These are phyloP conservation scores for Micoletzkya japonica DNA, from an alignment of 2,888 invertebrate genomes.

Conservation along the genomic window DNA sequence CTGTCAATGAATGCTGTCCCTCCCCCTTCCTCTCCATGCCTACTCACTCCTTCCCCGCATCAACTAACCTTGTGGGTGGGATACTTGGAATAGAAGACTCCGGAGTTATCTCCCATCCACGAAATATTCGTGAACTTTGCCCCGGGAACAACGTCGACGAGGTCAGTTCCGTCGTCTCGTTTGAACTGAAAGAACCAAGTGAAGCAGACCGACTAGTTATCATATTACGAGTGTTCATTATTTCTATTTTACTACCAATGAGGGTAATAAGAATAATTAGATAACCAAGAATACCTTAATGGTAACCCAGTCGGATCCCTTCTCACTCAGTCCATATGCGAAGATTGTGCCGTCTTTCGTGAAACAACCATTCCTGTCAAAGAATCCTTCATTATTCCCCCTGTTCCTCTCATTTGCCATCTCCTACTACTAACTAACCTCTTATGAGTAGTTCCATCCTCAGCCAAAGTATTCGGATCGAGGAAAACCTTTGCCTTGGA, in stretches of 20 bases:
- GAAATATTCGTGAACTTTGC: conserved; percentile 88
- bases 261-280: not conserved
- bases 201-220: not conserved
- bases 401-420: not conserved
- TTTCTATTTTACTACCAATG: not conserved
- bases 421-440: conserved; percentile 63
- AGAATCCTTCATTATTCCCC: not conserved
- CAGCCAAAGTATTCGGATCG: conserved; percentile 89
- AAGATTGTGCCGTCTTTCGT: conserved; percentile 86
- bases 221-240: too few species aligned
- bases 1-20: conserved; percentile 12
- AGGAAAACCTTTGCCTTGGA: conserved; percentile 79
- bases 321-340: conserved; percentile 87
- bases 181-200: conserved; percentile 30
- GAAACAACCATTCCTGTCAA: conserved; percentile 72
- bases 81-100: conserved; percentile 78
- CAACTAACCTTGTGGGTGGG: conserved; percentile 34
- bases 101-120: conserved; percentile 92
- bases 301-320: conserved; percentile 94
- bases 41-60: not conserved
- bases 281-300: conserved; percentile 70
- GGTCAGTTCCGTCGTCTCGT: conserved; percentile 74
- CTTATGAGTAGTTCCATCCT: conserved; percentile 85
- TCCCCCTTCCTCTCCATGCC: not conserved
- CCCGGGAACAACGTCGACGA: conserved; percentile 84